Evolutionary conservation across 2,797 vertebrate genomes (phyloP), one percentile per base, ranked within the genome.

Genomic region (Chaunax sp.): DNA sequence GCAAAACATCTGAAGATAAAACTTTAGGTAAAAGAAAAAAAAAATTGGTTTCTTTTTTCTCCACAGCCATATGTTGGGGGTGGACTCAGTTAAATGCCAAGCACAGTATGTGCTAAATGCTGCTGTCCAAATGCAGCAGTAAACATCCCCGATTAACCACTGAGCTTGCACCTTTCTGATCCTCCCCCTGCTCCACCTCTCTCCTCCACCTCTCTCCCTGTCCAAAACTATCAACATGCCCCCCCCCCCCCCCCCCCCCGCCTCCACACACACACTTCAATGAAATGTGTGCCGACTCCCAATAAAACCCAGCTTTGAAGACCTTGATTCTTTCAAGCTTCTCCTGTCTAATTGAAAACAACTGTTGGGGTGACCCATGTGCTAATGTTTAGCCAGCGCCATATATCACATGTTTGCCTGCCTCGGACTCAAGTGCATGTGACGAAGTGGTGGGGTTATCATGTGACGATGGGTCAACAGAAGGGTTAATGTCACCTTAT

Each of bases 141-240:
- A 85, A 92, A 91, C 65, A 86, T 74, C 69, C 84, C 77, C 12
- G 72, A 47, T 78, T 68, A 77, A 85, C 92, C 92, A 91, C 93
- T 93, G 82, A 89, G 83, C 78, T 80, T 35, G 75, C 65, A 64
- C 59, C 56, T 43, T 64, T 18, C 65, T 3, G 56, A 81, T 89
- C 88, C 92, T 83, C 92, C 92, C 89, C 90, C 83, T 89, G 60
- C 75, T 80, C 90, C 90, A 66, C 90, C 90, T 64, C 79, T 59
- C 8, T 25, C n/a, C 46, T 49, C 44, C 63, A 18, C 25, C 18
- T 4, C 45, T 33, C 26, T 30, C 49, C 35, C 43, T 35, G 61
- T 3, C 11, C 14, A n/a, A 50, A 60, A 81, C 51, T 30, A 30
- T 52, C 43, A 62, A 30, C 28, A 61, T 11, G 5, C 35, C 41